Evolutionary conservation across 2,113 vertebrate species (phyloP), one percentile per base, ranked within the genome.

Genomic region (Erinaceus europaeus): DNA sequence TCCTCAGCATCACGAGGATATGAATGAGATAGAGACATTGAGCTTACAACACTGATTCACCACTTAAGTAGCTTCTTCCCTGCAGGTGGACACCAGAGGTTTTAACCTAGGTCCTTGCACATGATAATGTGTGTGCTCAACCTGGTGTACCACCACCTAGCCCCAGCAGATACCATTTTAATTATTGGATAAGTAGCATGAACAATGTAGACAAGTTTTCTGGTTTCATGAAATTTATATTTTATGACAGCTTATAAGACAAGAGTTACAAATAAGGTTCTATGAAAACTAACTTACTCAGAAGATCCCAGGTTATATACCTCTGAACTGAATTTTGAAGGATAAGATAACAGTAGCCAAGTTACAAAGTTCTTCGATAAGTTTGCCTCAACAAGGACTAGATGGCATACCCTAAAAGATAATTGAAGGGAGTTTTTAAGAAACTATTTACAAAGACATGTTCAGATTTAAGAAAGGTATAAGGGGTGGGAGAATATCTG

Each of bases 221-320:
- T 79, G 46, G 32, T 86, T 36, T 83, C 17, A 46, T 50, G 46
- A 13, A 84, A 86, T 89, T 87, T 94, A 67, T 84, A 69, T 87
- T 82, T 87, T 78, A 65, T 73, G 21, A 36, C 52, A 14, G 64
- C 4, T 82, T 86, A 73, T 84, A 91, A 92, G 25, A 72, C 7
- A 40, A 89, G 0, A 36, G n/a, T 77, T 72, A 27, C 21, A 62
- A 46, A 14, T 21, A 57, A 17, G 6, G 6, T 59, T 85, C 46
- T 78, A 2, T 78, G 18, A 29, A 17, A 82, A 64, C 20, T 13
- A 65, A 53, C 44, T 84, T 55, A 72, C 36, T 46, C 10, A 50
- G 3, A 62, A 62, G 32, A 71, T 64, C 82, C 36, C 27, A 77
- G 48, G 14, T 4, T 8, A 57, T 11, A 55, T 44, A 59, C 1